Evolutionary conservation across 1,140 invertebrate species (phyloP).

Genomic region (Aphaenogaster rudis): DNA sequence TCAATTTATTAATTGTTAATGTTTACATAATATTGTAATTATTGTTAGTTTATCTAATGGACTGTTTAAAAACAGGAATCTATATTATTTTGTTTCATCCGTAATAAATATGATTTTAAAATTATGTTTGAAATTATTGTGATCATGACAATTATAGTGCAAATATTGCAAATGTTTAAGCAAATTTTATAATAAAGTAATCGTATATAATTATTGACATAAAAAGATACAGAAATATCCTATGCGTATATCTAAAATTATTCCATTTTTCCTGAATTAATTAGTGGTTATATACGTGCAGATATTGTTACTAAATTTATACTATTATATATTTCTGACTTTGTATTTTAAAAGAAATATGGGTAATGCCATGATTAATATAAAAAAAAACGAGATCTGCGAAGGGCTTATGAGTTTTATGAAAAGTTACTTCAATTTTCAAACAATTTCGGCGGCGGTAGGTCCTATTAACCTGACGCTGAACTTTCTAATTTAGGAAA

Average conservation of each 20-base stretch:
- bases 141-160: background rate
- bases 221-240: background rate
- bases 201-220: background rate
- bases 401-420: background rate
- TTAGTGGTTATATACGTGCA: background rate
- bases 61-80: background rate
- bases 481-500: constrained; percentile 30
- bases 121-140: background rate
- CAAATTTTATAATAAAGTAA: background rate
- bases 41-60: background rate
- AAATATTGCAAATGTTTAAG: background rate
- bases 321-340: background rate
- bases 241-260: background rate
- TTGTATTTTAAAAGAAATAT: constrained; percentile 3
- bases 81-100: background rate
- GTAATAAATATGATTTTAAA: background rate
- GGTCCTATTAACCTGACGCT: constrained; percentile 12
- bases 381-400: background rate
- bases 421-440: constrained; percentile 12
- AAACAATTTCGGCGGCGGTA: constrained; percentile 20
- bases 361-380: background rate
- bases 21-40: background rate
- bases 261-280: background rate
- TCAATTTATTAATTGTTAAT: background rate
- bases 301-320: background rate